Base-by-base conservation (phyloP, 2,113 vertebrate species). In the Plestiodon gilberti region DNA sequence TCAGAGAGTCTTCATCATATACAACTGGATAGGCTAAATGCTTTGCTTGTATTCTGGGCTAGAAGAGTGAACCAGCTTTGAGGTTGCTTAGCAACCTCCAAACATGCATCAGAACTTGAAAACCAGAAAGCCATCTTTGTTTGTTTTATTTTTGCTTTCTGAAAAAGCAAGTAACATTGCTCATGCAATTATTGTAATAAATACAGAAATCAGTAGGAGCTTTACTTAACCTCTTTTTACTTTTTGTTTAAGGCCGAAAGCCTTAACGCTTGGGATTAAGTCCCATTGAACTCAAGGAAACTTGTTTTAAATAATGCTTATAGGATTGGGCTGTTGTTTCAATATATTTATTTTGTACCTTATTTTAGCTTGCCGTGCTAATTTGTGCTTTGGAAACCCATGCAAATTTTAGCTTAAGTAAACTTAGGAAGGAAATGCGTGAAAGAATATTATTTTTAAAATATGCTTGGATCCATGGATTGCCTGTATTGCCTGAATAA, bases 1-100 rank as follows among this genome's bases (percentile, higher is more conserved):
- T 76, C 64, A 78, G 33, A 57, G 57, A 78, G 64, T n/a, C 59
- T 81, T 38, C 20, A 33, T 71, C 17, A 78, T n/a, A 18, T 81
- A 75, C 33, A 74, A 10, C 81, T 64, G 40, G 17, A 64, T 86
- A 64, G 57, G 5, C 69, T 84, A 69, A 67, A 38, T 78, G 48
- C n/a, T 40, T 86, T 75, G 33, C 33, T 61, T 75, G 61, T 81
- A 17, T 74, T 75, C 59, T 75, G 78, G 23, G 61, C 64, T 64
- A 35, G 61, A 84, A 76, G 70, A 86, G n/a, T 67, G 71, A 81
- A 87, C 75, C 59, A 81, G 78, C 57, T 64, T 81, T 75, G 78
- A 75, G 70, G 85, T 87, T 87, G 85, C 85, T 75, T 87, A 81
- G 85, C 85, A 87, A 87, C 85, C 52, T 52, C n/a, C 48, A 28